Evolutionary conservation across 2,888 invertebrate genomes (phyloP).

Genomic region (Kuschelorhynchus macadamiae): DNA sequence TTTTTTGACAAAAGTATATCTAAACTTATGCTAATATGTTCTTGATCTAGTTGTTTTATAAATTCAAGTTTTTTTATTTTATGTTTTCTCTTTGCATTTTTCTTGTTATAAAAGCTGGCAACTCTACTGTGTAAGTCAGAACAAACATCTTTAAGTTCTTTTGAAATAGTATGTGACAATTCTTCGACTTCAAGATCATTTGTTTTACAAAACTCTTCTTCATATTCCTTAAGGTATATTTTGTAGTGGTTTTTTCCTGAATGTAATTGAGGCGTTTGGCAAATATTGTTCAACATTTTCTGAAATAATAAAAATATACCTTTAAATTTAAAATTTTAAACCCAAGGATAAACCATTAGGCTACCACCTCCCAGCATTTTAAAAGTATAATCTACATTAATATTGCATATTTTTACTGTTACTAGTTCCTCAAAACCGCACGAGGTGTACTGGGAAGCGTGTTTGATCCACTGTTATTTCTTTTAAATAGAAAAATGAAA

Average conservation of each 20-base stretch:
- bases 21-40: constrained; percentile 35
- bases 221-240: constrained; percentile 26
- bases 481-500: too few species aligned
- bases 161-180: background rate
- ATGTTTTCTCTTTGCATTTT: constrained; percentile 31
- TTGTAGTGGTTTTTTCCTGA: constrained; percentile 37
- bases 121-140: constrained; percentile 4
- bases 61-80: constrained; percentile 40
- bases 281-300: constrained; percentile 51
- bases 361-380: too few species aligned
- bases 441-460: too few species aligned
- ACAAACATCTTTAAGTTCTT: constrained; percentile 3
- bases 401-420: too few species aligned
- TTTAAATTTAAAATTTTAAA: too few species aligned
- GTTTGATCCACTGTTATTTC: too few species aligned
- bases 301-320: constrained; percentile 38
- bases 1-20: constrained; percentile 42
- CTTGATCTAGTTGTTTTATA: constrained; percentile 48
- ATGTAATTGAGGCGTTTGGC: constrained; percentile 42
- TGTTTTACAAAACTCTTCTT: constrained; percentile 8
- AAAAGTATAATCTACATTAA: too few species aligned
- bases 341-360: too few species aligned
- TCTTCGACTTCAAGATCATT: constrained; percentile 6
- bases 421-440: too few species aligned
- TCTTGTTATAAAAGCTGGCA: constrained; percentile 33